Base-by-base conservation (phyloP, 2,888 invertebrate species). In the Tipula helvola region DNA sequence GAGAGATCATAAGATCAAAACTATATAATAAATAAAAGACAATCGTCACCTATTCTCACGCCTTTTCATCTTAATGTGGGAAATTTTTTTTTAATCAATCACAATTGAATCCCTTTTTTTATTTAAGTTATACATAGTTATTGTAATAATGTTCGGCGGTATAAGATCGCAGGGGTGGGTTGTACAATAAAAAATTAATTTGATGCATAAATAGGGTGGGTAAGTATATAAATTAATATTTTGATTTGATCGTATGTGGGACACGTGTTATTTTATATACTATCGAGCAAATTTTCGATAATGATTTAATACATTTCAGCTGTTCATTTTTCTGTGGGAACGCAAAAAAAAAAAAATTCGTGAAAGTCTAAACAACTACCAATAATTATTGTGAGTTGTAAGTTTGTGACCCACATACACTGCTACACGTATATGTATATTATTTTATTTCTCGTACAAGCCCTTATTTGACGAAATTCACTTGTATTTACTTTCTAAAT, bases 251-350 rank as follows among this genome's bases (percentile, higher is more conserved):
- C 84, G 84, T 84, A 39, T 84, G 84, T 84, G 84, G 84, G 84
- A 84, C 84, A 84, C 84, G 84, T 84, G 84, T 84, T 84, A 28
- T 84, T 41, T 84, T 39, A 39, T 84, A 84, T 13, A n/a, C 39
- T 28, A 1, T 28, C 28, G 28, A 84, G 84, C 36, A 16, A 84
- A 84, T 84, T 36, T 7, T 28, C 71, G 28, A 71, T 71, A 71
- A 71, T 71, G 41, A 84, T 84, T 84, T 39, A 84, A 84, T 84
- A 84, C 36, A 5, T 39, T 3, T 84, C 84, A 84, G 84, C 84
- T 84, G 84, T 84, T 84, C 84, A 84, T 84, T 84, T 84, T 84
- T 84, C 84, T 84, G 84, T 84, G 84, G 84, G 84, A 84, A 84
- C 36, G 10, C 8, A 84, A 84, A 84, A 84, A 16, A 16, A 5